Evolutionary conservation across 2,113 vertebrate species (phyloP), one percentile per base, ranked within the genome.

Genomic region (Brienomyrus longianalis): DNA sequence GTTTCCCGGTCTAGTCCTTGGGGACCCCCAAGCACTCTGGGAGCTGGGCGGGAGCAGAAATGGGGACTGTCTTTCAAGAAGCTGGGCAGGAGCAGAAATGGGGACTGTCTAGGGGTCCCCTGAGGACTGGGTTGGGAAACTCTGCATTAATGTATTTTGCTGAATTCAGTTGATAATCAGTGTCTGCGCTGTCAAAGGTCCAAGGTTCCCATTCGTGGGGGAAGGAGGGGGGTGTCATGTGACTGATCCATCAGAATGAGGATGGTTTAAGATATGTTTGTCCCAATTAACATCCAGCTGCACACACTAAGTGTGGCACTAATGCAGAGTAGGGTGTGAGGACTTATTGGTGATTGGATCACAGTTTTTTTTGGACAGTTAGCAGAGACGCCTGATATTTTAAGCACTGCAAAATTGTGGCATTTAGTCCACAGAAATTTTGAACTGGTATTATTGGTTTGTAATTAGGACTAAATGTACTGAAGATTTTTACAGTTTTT

Each of bases 401-500:
- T 59, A 80, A 83, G 86, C 86, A 90, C 86, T 90, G 86, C 50
- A 56, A 54, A n/a, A 45, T 13, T 56, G 66, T 88, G 86, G 86
- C 83, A 62, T 88, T 88, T 88, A 80, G 54, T 43, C 66, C 50
- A 70, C 54, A 21, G 21, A 31, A 21, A 48, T 59, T 87, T 88
- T 90, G 70, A 84, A 83, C 39, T 43, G 85, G 50, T 90, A 50
- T 52, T n/a, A 31, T 62, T 88, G 52, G 35, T 88, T 89, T 86
- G 23, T 83, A 88, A 83, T 84, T 88, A 47, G 52, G 35, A 27
- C 70, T 50, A 45, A 54, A 90, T 31, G 27, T 83, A 90, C 84
- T 88, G 77, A 90, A 90, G 66, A 50, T 88, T 90, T 86, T 87
- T 89, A 77, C 47, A 80, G 66, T 52, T 54, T 35, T 89, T 89